A percentile compares a stretch with the other conserved stretches of the same genome.
Evolutionary conservation across 30 jellyfish, hydroid and myxozoan genomes (phyloP).

Genomic region (Cassiopea andromeda): DNA sequence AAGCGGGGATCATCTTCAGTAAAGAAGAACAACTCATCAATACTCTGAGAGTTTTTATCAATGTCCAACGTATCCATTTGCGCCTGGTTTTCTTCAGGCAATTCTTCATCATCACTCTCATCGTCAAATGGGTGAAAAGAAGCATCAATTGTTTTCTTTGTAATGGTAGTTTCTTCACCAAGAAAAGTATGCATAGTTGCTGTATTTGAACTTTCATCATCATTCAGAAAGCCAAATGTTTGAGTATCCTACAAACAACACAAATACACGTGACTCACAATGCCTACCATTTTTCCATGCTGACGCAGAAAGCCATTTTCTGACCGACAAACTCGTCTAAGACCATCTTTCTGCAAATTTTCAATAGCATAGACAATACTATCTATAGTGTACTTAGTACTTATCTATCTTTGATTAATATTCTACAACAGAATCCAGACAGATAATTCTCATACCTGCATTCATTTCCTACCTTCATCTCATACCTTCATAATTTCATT

Average conservation of each 20-base stretch:
- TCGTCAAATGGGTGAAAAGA: conserved; percentile 1
- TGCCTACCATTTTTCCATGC: too few species aligned
- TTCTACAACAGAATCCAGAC: too few species aligned
- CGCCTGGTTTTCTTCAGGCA: background rate
- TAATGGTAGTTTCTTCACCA: background rate
- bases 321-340: too few species aligned
- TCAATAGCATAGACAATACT: too few species aligned
- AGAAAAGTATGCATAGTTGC: background rate
- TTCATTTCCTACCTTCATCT: too few species aligned
- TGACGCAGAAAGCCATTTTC: too few species aligned
- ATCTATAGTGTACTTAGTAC: too few species aligned
- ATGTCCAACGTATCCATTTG: background rate
- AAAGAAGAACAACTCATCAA: conserved; percentile 39
- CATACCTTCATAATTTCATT: too few species aligned
- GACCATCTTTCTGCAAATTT: too few species aligned
- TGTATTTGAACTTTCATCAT: background rate
- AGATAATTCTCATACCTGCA: too few species aligned
- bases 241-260: background rate
- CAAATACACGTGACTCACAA: background rate
- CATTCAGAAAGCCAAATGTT: background rate
- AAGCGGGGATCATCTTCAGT: conserved; percentile 63
- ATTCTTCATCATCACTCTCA: conserved; percentile 17
- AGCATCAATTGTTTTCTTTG: background rate
- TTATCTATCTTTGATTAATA: too few species aligned
- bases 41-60: background rate